phyloP scores from a whole-genome alignment of 2,797 vertebrate species.

The Macropus fuliginosus region DNA sequence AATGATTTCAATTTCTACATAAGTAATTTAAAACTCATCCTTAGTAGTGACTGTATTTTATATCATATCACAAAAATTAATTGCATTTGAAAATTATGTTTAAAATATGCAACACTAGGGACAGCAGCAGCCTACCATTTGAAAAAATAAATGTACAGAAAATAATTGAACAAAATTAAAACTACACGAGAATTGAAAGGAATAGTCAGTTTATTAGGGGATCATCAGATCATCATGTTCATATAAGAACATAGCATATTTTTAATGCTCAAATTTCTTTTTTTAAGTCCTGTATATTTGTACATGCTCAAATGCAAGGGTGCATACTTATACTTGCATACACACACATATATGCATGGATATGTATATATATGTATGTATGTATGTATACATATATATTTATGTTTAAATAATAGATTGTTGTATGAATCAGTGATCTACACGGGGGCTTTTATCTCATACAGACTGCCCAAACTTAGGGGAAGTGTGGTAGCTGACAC shows the following conservation, averaged over 20 bases:
- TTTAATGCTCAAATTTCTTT: background rate
- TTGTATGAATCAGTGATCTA: background rate
- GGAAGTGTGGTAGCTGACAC: background rate
- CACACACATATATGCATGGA: no score
- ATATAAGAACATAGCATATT: background rate
- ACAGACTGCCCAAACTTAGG: background rate
- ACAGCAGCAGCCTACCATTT: conserved; percentile 42
- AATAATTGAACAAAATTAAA: conserved; percentile 18
- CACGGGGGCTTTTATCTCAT: background rate
- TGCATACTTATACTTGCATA: no score
- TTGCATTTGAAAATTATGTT: conserved; percentile 54
- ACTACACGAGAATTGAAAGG: background rate
- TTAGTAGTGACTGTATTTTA: conserved; percentile 67
- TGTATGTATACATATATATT: background rate
- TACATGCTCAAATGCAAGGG: background rate
- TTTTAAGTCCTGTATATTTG: background rate
- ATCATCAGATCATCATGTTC: background rate
- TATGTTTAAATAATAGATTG: background rate
- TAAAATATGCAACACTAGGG: conserved; percentile 53
- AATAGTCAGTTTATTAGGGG: background rate
- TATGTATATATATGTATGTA: no score
- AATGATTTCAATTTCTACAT: conserved; percentile 78
- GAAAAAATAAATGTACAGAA: conserved; percentile 16
- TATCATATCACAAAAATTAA: conserved; percentile 65
- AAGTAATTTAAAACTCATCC: conserved; percentile 78